A percentile compares a stretch with the other conserved stretches of the same genome.
These are phyloP conservation scores for Dufourea novaeangliae DNA, from an alignment of 1,140 invertebrate genomes.

Conservation along the genomic window DNA sequence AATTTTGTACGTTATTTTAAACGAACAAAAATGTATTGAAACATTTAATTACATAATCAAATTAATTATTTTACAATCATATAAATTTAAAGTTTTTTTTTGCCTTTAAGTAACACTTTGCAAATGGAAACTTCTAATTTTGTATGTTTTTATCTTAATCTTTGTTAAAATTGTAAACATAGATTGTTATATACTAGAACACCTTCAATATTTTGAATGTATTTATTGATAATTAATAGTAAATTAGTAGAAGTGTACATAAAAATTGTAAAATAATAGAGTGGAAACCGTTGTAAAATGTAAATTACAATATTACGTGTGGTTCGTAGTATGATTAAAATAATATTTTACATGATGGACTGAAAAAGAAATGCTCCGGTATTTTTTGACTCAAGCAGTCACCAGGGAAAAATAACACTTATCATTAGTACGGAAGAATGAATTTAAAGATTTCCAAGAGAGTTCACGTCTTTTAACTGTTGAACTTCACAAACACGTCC, in stretches of 20 bases:
- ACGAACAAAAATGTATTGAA: background rate
- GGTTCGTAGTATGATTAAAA: constrained; percentile 45
- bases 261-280: constrained; percentile 69
- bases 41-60: constrained; percentile 19
- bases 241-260: constrained; percentile 70
- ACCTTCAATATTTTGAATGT: constrained; percentile 56
- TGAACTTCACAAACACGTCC: constrained; percentile 34
- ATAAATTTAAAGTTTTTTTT: constrained; percentile 9
- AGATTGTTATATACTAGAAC: constrained; percentile 19
- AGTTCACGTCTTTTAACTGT: constrained; percentile 41
- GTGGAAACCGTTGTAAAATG: constrained; percentile 56
- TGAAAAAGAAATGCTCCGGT: constrained; percentile 27
- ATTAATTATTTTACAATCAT: constrained; percentile 8
- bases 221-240: constrained; percentile 71
- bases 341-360: constrained; percentile 50
- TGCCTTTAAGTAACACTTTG: constrained; percentile 5
- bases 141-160: constrained; percentile 10
- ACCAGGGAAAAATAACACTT: constrained; percentile 45
- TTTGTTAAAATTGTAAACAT: constrained; percentile 19
- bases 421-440: constrained; percentile 48
- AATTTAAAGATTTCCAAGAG: constrained; percentile 22
- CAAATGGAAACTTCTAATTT: background rate
- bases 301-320: constrained; percentile 53
- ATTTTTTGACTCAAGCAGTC: constrained; percentile 28
- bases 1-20: constrained; percentile 36